phyloP scores from a whole-genome alignment of 2,888 invertebrate genomes.

The Epinotia demarniana region DNA sequence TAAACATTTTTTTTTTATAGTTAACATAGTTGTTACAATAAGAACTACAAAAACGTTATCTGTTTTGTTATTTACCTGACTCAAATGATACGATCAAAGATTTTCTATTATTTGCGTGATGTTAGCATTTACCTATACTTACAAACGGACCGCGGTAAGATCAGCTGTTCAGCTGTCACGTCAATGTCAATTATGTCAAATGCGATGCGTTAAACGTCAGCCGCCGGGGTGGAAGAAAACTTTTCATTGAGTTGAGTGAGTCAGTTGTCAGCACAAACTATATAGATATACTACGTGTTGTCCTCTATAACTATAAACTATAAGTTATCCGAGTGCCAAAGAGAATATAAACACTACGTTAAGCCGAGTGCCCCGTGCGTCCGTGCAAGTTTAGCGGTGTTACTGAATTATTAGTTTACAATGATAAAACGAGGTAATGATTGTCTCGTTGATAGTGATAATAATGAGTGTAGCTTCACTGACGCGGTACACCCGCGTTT shows the following conservation, averaged over 20 bases:
- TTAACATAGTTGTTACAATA: too few relatives aligned
- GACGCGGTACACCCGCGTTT: constrained; percentile 76
- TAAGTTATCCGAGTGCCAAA: too few relatives aligned
- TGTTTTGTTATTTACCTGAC: too few relatives aligned
- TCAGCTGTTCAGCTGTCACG: constrained; percentile 12
- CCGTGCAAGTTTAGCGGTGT: neutral
- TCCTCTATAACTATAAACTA: too few relatives aligned
- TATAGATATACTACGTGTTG: too few relatives aligned
- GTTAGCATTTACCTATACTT: neutral
- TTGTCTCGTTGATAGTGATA: constrained; percentile 27
- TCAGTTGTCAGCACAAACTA: too few relatives aligned
- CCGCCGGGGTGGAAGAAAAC: neutral
- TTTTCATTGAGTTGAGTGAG: too few relatives aligned
- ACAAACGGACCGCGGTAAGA: constrained; percentile 2
- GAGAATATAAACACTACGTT: too few relatives aligned
- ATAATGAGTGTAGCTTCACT: constrained; percentile 20
- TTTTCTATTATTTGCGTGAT: neutral
- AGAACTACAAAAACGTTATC: too few relatives aligned
- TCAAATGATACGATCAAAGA: too few relatives aligned
- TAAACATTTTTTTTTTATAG: too few relatives aligned
- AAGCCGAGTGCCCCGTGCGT: neutral
- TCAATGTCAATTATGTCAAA: constrained; percentile 8
- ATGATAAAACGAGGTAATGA: constrained; percentile 43
- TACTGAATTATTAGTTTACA: constrained; percentile 6
- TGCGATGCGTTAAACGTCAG: neutral